A percentile compares a stretch with the other conserved stretches of the same genome.
These are phyloP conservation scores for Syngnathus floridae DNA, from an alignment of 2,113 vertebrate genomes.

Conservation along the genomic window DNA sequence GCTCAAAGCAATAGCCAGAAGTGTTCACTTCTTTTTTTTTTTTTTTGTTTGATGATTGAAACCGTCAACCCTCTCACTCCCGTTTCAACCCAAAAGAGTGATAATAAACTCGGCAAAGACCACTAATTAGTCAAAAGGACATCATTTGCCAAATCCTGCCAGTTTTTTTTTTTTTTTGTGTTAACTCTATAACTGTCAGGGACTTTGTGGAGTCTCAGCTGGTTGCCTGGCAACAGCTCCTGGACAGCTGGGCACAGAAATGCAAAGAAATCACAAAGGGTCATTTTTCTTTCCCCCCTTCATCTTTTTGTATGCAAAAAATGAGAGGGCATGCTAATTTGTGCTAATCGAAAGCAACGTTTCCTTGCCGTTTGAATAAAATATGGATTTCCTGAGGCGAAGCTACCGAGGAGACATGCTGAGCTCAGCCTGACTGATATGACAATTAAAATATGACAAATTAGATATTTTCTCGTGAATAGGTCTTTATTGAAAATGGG, in stretches of 20 bases:
- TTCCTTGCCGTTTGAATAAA: background rate
- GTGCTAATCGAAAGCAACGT: background rate
- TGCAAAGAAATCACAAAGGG: background rate
- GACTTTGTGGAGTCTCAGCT: background rate
- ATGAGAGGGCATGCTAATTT: background rate
- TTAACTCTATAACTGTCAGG: background rate
- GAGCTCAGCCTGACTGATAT: background rate
- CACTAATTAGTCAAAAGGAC: constrained; percentile 1
- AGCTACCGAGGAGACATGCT: background rate
- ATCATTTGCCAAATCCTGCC: background rate
- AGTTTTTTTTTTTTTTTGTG: background rate
- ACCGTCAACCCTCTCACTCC: background rate
- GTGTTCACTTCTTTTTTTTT: background rate
- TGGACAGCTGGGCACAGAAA: constrained; percentile 1
- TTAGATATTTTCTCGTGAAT: too few species aligned
- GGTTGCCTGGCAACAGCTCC: constrained; percentile 5
- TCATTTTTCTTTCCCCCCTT: background rate
- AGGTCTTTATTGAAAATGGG: too few species aligned
- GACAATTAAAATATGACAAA: background rate
- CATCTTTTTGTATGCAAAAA: constrained; percentile 3
- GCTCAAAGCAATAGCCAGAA: background rate
- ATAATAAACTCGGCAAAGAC: background rate
- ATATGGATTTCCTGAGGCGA: background rate
- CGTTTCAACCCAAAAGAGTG: background rate
- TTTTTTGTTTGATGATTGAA: background rate